Evolutionary conservation across 1,140 invertebrate genomes (phyloP).

Genomic region (Drosophila pachea): DNA sequence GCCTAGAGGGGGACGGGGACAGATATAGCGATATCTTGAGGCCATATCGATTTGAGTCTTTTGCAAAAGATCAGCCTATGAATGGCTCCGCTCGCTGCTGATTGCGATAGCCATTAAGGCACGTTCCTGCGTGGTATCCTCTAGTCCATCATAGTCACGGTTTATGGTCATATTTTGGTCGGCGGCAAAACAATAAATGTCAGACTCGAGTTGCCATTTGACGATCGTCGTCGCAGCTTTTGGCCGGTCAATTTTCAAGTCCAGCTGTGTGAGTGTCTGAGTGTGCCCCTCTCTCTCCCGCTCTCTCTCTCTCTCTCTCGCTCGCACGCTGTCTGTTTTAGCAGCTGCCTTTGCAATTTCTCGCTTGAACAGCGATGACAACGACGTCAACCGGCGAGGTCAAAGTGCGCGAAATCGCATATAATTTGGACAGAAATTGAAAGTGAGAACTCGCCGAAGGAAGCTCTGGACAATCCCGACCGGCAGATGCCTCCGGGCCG

Average conservation of each 20-base stretch:
- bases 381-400: constrained; percentile 34
- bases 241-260: constrained; percentile 48
- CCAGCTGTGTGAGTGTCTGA: constrained; percentile 1
- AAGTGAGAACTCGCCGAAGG: constrained; percentile 44
- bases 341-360: constrained; percentile 68
- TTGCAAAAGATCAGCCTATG: no score
- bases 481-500: background rate
- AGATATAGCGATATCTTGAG: no score
- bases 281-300: background rate
- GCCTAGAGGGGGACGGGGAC: no score
- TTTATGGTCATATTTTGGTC: background rate
- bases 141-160: constrained; percentile 7
- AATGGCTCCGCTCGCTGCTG: no score
- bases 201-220: constrained; percentile 43
- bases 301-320: background rate
- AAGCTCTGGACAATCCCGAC: constrained; percentile 40
- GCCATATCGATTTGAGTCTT: no score
- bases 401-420: constrained; percentile 54
- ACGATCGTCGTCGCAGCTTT: constrained; percentile 42
- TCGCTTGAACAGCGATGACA: constrained; percentile 58
- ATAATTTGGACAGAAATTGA: constrained; percentile 52
- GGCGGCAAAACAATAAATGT: constrained; percentile 38
- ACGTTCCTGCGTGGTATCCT: constrained; percentile 1
- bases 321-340: constrained; percentile 19
- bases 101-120: no score